Conservation (phyloP, 2,113 vertebrate species). For the Nipponia nippon region DNA sequence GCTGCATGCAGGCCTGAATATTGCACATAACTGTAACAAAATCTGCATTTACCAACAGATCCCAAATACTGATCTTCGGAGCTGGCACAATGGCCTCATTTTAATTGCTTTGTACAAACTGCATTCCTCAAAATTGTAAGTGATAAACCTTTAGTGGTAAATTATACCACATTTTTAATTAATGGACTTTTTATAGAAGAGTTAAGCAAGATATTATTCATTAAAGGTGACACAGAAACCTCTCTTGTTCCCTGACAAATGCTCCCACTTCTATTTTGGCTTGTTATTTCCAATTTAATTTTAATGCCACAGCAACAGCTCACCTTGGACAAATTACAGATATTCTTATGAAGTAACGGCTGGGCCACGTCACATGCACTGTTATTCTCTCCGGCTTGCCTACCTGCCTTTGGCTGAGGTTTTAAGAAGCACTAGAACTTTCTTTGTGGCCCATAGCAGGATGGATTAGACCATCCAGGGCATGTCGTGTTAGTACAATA, state of each 20-base stretch:
- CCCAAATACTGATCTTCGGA: background rate
- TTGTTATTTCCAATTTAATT: constrained; percentile 3
- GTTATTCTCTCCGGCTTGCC: background rate
- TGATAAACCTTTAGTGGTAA: background rate
- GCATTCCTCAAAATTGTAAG: background rate
- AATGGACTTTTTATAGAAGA: background rate
- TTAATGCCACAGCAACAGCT: background rate
- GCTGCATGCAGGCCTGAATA: background rate
- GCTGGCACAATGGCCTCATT: background rate
- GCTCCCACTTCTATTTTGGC: background rate
- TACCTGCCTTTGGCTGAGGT: constrained; percentile 50
- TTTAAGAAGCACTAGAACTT: constrained; percentile 69
- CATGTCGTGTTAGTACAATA: constrained; percentile 75
- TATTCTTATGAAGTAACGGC: background rate
- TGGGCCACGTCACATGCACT: background rate
- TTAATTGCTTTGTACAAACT: background rate
- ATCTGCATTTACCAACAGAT: background rate
- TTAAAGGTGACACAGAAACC: background rate
- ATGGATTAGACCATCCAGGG: constrained; percentile 69
- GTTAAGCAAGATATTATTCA: background rate
- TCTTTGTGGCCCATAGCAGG: constrained; percentile 69
- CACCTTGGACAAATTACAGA: background rate
- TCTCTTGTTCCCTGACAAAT: background rate
- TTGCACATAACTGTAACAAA: background rate
- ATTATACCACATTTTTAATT: background rate